Conservation (phyloP, 2,888 invertebrate genomes). For the Stictocephala bisonia region DNA sequence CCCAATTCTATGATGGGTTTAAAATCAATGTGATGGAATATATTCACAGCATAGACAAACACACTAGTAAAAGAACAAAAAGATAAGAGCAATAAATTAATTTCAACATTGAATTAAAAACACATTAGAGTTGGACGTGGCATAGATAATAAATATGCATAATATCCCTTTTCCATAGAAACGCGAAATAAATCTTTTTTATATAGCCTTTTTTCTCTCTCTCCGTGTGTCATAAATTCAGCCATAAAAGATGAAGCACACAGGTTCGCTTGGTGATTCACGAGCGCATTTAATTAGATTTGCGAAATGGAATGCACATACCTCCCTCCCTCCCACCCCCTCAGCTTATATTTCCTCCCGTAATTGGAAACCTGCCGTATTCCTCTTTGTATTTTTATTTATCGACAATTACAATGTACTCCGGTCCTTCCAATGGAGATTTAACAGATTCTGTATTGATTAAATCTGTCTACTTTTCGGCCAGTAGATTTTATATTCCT, state of each 20-base stretch:
- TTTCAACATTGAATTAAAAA: conserved; percentile 3
- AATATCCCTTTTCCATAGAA: conserved; percentile 37
- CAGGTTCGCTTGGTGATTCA: conserved; percentile 36
- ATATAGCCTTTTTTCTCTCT: conserved; percentile 34
- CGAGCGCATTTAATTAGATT: conserved; percentile 36
- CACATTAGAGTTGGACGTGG: conserved; percentile 4
- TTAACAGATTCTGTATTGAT: conserved; percentile 10
- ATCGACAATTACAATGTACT: conserved; percentile 34
- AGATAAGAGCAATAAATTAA: not conserved
- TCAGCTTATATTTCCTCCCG: conserved; percentile 38
- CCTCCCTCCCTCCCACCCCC: not conserved
- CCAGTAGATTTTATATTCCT: no score
- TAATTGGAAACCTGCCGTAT: conserved; percentile 34
- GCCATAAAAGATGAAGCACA: conserved; percentile 40
- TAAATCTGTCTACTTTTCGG: no score
- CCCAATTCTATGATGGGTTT: no score
- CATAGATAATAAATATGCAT: conserved; percentile 37
- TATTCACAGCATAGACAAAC: no score
- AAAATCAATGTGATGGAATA: no score
- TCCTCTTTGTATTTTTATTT: conserved; percentile 41
- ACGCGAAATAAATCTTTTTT: conserved; percentile 38
- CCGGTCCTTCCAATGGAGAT: not conserved
- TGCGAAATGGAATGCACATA: conserved; percentile 42
- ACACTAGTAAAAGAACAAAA: not conserved
- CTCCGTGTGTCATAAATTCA: conserved; percentile 36